phyloP scores from a whole-genome alignment of 2,888 invertebrate species.

The Elgonia sp. region DNA sequence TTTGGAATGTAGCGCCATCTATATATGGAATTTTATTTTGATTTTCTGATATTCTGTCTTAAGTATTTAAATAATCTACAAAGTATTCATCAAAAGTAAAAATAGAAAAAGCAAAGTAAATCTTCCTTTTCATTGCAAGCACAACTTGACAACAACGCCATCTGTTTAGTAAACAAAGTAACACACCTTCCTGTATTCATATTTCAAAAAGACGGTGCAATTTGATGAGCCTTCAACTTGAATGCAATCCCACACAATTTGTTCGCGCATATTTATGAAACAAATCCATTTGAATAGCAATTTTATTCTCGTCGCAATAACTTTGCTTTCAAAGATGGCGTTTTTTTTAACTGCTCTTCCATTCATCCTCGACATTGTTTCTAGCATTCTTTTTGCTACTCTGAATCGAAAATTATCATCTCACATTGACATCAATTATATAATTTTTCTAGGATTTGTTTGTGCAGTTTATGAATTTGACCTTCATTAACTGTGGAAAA shows the following conservation, averaged over 20 bases:
- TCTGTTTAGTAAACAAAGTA: not conserved
- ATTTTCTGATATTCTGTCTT: too few relatives aligned
- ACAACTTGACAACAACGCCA: not conserved
- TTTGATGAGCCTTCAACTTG: conserved; percentile 44
- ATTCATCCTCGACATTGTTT: conserved; percentile 53
- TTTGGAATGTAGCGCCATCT: too few relatives aligned
- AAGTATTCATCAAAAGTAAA: too few relatives aligned
- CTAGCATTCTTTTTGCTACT: conserved; percentile 15
- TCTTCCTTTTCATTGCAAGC: not conserved
- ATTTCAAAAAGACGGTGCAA: conserved; percentile 1
- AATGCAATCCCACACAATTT: conserved; percentile 38
- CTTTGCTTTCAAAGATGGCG: conserved; percentile 18
- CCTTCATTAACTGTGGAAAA: conserved; percentile 24
- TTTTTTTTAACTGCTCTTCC: conserved; percentile 25
- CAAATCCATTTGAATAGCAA: conserved; percentile 31
- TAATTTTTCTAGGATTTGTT: conserved; percentile 32
- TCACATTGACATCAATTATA: conserved; percentile 53
- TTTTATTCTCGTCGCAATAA: conserved; percentile 36
- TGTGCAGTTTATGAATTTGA: not conserved
- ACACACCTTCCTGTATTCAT: not conserved
- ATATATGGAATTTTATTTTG: not conserved
- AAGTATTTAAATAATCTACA: too few relatives aligned
- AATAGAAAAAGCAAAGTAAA: too few relatives aligned
- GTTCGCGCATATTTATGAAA: conserved; percentile 41
- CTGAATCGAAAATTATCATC: conserved; percentile 34